Base-by-base conservation (phyloP, 2,888 invertebrate genomes). In the Bugula neritina region DNA sequence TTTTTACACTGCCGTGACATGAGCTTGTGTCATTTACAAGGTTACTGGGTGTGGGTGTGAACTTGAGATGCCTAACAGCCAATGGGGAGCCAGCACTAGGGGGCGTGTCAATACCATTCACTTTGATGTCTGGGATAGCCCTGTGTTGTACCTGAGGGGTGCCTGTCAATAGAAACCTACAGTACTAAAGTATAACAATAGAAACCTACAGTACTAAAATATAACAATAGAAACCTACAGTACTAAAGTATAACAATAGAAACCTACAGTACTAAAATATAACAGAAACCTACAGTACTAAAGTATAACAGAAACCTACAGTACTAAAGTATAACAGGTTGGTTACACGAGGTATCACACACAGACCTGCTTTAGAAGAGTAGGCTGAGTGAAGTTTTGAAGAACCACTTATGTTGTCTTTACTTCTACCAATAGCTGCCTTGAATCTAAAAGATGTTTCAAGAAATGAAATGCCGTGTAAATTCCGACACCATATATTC, bases 71-170 rank as follows among this genome's bases (percentile, higher is more conserved):
- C 31, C 34, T 63, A n/a, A 5, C 63, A 31, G 63, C 2, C 5
- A 63, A 27, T 5, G 63, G 63, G 3, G 63, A 63, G n/a, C 63
- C 31, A 17, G 63, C 31, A 27, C 63, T 63, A 2, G 63, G 63
- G 3, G 63, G 63, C 13, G 63, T 63, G 17, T 63, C 63, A 3
- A 63, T 31, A 13, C 63, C 63, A 63, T 63, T 63, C 10, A 63
- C 63, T 63, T n/a, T 63, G 63, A 63, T 63, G 27, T 63, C 31
- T 13, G 63, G 63, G 5, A 63, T 13, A 25, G 31, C 31, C 31
- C 63, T 63, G 34, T 63, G 63, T 31, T 63, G 63, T 34, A 63
- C 31, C 31, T 31, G 63, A 10, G 63, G 63, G 2, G 63, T 63
- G 5, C 3, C 63, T 63, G 31, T 5, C 10, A 57, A 57, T 57